A percentile compares a stretch with the other conserved stretches of the same genome.
Evolutionary conservation across 2,888 invertebrate species (phyloP).

Genomic region (Xestia c-nigrum): DNA sequence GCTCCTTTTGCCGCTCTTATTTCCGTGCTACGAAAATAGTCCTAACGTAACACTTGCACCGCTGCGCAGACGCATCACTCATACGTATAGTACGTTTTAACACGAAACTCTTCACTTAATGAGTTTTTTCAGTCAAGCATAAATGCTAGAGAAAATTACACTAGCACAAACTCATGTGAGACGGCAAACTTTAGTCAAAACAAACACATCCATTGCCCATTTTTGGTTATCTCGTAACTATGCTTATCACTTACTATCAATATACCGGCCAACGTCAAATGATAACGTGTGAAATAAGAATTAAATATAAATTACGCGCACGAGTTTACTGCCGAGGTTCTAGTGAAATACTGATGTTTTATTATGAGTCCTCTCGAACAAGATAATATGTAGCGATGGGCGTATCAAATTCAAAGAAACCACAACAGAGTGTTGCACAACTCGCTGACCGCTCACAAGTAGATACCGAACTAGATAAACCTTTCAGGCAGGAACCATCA

Average conservation of each 20-base stretch:
- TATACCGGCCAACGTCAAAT: slow-evolving; percentile 72
- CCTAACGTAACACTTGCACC: slow-evolving; percentile 88
- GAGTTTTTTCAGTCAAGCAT: slow-evolving; percentile 32
- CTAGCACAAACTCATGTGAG: slow-evolving; percentile 37
- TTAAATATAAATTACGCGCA: slow-evolving; percentile 71
- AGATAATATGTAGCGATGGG: slow-evolving; percentile 75
- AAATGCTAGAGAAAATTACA: slow-evolving; percentile 38
- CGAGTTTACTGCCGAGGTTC: slow-evolving; percentile 73
- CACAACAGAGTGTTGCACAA: slow-evolving; percentile 77
- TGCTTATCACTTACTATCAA: slow-evolving; percentile 78
- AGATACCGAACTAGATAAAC: slow-evolving; percentile 72
- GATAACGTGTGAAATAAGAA: slow-evolving; percentile 67
- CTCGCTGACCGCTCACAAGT: slow-evolving; percentile 75
- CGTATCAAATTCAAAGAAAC: slow-evolving; percentile 73
- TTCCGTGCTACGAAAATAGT: slow-evolving; percentile 91
- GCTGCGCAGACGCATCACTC: slow-evolving; percentile 88
- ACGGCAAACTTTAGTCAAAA: slow-evolving; percentile 61
- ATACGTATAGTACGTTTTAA: slow-evolving; percentile 71
- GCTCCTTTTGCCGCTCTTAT: slow-evolving; percentile 90
- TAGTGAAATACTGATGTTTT: slow-evolving; percentile 75
- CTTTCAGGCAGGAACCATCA: slow-evolving; percentile 77
- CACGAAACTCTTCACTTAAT: slow-evolving; percentile 61
- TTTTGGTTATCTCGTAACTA: slow-evolving; percentile 74
- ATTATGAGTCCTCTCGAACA: slow-evolving; percentile 75
- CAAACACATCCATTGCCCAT: slow-evolving; percentile 64